Conservation (phyloP, 2,113 vertebrate genomes). For the Entomyzon cyanotis region DNA sequence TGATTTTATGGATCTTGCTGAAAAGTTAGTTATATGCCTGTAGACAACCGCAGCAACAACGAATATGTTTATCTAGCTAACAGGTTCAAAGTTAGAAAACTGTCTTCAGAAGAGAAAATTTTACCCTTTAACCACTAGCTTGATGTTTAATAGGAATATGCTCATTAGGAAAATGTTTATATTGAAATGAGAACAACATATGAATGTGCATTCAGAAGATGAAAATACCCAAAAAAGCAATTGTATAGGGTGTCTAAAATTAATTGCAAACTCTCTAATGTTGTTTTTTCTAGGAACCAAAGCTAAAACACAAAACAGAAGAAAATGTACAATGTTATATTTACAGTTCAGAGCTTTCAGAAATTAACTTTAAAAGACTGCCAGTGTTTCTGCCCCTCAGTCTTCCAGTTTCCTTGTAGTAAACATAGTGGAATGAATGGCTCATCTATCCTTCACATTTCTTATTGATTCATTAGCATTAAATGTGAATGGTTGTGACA, state of each 20-base stretch:
- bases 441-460: background rate
- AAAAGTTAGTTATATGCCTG: constrained; percentile 4
- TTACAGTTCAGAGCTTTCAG: background rate
- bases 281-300: background rate
- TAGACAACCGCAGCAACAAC: constrained; percentile 29
- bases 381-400: background rate
- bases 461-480: background rate
- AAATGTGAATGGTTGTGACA: background rate
- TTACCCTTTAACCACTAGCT: background rate
- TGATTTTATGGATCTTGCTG: background rate
- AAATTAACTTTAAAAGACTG: background rate
- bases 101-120: background rate
- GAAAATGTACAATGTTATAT: background rate
- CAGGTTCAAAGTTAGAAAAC: constrained; percentile 38
- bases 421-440: background rate
- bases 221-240: background rate
- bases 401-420: background rate
- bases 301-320: background rate
- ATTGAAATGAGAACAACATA: background rate
- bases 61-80: background rate
- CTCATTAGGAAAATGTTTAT: background rate
- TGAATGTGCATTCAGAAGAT: background rate
- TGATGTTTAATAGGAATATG: background rate
- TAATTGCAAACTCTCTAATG: background rate
- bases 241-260: background rate